Base-by-base conservation (phyloP, 2,888 invertebrate genomes). In the Bellardia bayeri region DNA sequence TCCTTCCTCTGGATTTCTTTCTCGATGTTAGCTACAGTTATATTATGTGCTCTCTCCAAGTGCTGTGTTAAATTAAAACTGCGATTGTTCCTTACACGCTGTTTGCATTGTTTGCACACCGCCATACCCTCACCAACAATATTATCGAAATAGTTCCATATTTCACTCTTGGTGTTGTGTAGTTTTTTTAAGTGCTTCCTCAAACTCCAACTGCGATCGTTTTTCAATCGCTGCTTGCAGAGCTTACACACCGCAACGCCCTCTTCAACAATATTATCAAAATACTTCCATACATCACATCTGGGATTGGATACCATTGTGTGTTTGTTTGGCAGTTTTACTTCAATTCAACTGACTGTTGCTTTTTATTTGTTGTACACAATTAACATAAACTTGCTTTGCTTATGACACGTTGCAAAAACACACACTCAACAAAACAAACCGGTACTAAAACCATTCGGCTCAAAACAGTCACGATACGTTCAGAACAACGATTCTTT, bases 91-190 rank as follows among this genome's bases (percentile, higher is more conserved):
- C 42, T 23, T n/a, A 86, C 33, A 45, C 76, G 71, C n/a, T 76
- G 56, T 5, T 76, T 54, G 30, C 85, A 85, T n/a, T 23, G 16
- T 49, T 71, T 71, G 37, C 85, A 85, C 11, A 37, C 30, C 0
- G 75, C 69, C 16, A 71, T 6, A 13, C 75, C 85, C 13, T 81
- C 63, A 1, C 58, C 54, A 0, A 30, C n/a, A 3, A 71, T n/a
- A 14, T 63, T 76, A 49, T 81, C 69, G 14, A 81, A 85, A 64
- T 81, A 75, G 4, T 75, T 75, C 75, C 80, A 81, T 4, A 78
- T 16, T 56, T 74, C 71, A 7, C 45, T 58, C 14, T 75, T 75
- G 3, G 51, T 9, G 14, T 61, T 61, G 42, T 82, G 82, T 11
- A 69, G 1, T 40, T 30, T 68, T 2, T 68, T 33, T n/a, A 82